phyloP scores from a whole-genome alignment of 1,140 invertebrate genomes.

The Trissolcus basalis region DNA sequence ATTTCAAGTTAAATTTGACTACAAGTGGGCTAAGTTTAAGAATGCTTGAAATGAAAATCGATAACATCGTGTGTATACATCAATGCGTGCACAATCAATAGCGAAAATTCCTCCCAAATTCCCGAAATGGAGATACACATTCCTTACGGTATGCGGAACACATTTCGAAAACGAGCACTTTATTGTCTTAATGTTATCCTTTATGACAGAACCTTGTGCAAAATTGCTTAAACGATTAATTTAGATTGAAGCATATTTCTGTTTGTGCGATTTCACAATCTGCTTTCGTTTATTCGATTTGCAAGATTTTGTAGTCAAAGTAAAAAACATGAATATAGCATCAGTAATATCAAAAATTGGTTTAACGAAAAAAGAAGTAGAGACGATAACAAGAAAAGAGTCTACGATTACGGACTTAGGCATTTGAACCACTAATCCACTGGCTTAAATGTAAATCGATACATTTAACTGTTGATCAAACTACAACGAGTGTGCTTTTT shows the following conservation, averaged over 20 bases:
- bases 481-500: too few relatives aligned
- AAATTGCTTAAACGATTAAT: too few relatives aligned
- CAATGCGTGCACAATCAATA: slow-evolving; percentile 55
- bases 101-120: slow-evolving; percentile 47
- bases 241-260: too few relatives aligned
- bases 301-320: too few relatives aligned
- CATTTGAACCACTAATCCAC: slow-evolving; percentile 1
- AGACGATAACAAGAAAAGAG: neutral
- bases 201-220: neutral
- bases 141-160: slow-evolving; percentile 28
- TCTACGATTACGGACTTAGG: neutral
- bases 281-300: too few relatives aligned
- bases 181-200: slow-evolving; percentile 32
- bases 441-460: slow-evolving; percentile 7
- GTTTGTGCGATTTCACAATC: too few relatives aligned
- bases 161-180: slow-evolving; percentile 27
- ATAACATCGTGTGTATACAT: slow-evolving; percentile 52
- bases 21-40: slow-evolving; percentile 43
- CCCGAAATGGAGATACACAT: slow-evolving; percentile 54
- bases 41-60: slow-evolving; percentile 59
- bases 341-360: neutral
- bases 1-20: slow-evolving; percentile 49
- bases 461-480: slow-evolving; percentile 2
- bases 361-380: neutral
- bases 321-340: neutral